Evolutionary conservation across 2,888 invertebrate species (phyloP).

Genomic region (Oegoconia quadripuncta): DNA sequence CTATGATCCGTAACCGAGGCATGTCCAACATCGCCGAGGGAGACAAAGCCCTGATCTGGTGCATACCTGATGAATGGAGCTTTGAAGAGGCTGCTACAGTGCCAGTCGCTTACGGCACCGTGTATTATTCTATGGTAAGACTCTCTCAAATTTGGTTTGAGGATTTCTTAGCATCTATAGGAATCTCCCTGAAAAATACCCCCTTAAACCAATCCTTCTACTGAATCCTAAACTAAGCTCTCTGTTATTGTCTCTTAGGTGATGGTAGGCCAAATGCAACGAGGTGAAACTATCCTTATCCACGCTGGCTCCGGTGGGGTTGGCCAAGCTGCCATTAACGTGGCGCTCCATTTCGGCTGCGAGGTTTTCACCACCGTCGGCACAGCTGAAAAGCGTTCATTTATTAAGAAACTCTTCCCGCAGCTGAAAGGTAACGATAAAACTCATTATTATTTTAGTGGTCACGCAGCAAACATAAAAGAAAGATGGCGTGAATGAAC

Average conservation of each 20-base stretch:
- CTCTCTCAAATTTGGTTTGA: too few relatives aligned
- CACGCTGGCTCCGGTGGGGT: constrained; percentile 98
- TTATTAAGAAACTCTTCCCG: constrained; percentile 94
- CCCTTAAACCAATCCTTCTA: too few relatives aligned
- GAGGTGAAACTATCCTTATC: constrained; percentile 91
- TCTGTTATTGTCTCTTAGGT: constrained; percentile 47
- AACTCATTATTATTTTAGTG: too few relatives aligned
- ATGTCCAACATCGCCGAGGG: constrained; percentile 81
- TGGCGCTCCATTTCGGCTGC: constrained; percentile 93
- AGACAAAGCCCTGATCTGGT: constrained; percentile 80
- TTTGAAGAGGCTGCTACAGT: constrained; percentile 87
- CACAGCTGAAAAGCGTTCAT: constrained; percentile 91
- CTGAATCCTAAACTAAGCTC: too few relatives aligned
- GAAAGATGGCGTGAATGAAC: too few relatives aligned
- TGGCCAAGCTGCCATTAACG: constrained; percentile 97
- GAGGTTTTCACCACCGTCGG: constrained; percentile 97
- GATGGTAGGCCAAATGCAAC: constrained; percentile 85
- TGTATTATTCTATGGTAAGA: constrained; percentile 77
- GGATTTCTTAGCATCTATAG: too few relatives aligned
- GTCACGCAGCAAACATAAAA: too few relatives aligned
- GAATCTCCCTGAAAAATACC: too few relatives aligned
- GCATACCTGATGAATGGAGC: constrained; percentile 85
- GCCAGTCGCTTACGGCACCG: constrained; percentile 88
- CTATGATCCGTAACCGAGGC: constrained; percentile 78
- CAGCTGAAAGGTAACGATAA: constrained; percentile 2